Conservation (phyloP, 37 sponge, comb jelly and placozoan species). For the Mnemiopsis leidyi region DNA sequence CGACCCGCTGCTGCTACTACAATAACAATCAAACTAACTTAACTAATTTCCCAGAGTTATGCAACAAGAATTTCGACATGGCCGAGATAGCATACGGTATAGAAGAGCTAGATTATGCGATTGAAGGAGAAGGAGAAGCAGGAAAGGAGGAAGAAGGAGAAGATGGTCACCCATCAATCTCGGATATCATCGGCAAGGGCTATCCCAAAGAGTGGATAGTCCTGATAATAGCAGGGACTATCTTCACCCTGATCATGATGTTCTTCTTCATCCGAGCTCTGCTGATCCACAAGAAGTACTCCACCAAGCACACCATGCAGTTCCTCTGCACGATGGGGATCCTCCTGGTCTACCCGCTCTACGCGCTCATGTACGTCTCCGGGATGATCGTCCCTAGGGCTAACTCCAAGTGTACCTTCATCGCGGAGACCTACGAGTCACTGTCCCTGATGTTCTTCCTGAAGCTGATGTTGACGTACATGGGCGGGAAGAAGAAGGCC, state of each 20-base stretch:
- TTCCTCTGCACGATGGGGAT: slow-evolving; percentile 41
- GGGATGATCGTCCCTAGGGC: slow-evolving; percentile 23
- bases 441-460: slow-evolving; percentile 52
- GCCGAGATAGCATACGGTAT: neutral
- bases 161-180: neutral
- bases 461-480: slow-evolving; percentile 27
- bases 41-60: no score
- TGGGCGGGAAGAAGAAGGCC: slow-evolving; percentile 44
- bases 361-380: neutral
- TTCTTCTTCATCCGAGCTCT: neutral
- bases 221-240: neutral
- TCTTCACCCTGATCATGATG: neutral
- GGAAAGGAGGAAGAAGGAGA: slow-evolving; percentile 34
- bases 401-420: slow-evolving; percentile 57
- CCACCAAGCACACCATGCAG: slow-evolving; percentile 45
- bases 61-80: neutral
- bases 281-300: slow-evolving; percentile 35
- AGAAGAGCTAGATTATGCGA: neutral
- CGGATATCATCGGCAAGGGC: neutral
- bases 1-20: no score
- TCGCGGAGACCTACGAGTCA: slow-evolving; percentile 45
- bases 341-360: slow-evolving; percentile 50
- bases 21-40: no score
- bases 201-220: slow-evolving; percentile 1
- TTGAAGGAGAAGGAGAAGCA: slow-evolving; percentile 3